Conservation (phyloP, 92 coral and sea anemone species). For the Porites rus region DNA sequence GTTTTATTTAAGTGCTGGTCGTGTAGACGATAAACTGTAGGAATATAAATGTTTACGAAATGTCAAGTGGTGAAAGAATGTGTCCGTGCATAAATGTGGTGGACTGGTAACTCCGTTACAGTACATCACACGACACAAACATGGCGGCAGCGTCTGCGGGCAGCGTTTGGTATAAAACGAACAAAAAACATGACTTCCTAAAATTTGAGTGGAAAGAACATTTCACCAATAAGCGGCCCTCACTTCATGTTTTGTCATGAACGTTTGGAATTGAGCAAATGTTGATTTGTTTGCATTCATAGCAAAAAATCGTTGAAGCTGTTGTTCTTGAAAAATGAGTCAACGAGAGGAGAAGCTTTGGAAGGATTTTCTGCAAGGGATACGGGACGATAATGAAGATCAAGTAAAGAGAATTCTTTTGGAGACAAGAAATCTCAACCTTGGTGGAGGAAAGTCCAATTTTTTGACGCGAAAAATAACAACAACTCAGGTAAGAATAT, state of each 20-base stretch:
- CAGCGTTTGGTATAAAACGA: too few relatives aligned
- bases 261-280: too few relatives aligned
- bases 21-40: too few relatives aligned
- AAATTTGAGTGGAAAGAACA: not conserved
- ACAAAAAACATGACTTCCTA: too few relatives aligned
- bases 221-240: too few relatives aligned
- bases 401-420: not conserved
- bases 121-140: not conserved
- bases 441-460: not conserved
- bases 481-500: not conserved
- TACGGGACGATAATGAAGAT: not conserved
- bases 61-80: not conserved
- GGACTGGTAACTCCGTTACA: too few relatives aligned
- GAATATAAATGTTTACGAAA: too few relatives aligned
- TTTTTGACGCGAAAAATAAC: not conserved
- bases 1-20: too few relatives aligned
- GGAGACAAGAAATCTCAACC: not conserved
- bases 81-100: not conserved
- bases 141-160: not conserved
- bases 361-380: not conserved
- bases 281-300: too few relatives aligned
- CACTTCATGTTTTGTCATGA: too few relatives aligned
- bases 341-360: not conserved
- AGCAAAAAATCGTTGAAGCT: not conserved
- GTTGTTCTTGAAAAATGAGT: not conserved